These are phyloP conservation scores for Maconellicoccus hirsutus DNA, from an alignment of 1,140 invertebrate genomes.

Conservation along the genomic window DNA sequence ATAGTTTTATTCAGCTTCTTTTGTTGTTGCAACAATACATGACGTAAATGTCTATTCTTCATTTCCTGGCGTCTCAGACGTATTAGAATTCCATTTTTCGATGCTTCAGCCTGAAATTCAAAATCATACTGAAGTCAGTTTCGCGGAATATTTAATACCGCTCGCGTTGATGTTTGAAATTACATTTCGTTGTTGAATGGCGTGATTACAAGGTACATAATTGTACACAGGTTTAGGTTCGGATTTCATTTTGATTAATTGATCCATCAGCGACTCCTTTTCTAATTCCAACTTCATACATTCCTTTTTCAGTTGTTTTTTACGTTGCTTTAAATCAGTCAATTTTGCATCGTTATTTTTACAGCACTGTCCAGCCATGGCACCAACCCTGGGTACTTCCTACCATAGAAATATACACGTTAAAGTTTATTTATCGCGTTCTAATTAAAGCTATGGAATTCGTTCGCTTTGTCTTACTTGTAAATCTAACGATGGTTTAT, in stretches of 20 bases:
- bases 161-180: neutral
- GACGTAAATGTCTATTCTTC: neutral
- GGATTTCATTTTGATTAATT: slow-evolving; percentile 7
- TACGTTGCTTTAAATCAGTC: neutral
- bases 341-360: neutral
- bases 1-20: neutral
- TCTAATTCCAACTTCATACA: neutral
- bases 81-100: slow-evolving; percentile 1
- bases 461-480: neutral
- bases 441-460: too few species aligned
- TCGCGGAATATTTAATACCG: neutral
- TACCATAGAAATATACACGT: too few species aligned
- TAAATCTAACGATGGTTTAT: neutral
- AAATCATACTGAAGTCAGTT: neutral
- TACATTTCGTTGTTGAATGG: slow-evolving; percentile 6
- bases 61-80: slow-evolving; percentile 6
- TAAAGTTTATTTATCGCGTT: too few species aligned
- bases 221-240: neutral
- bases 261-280: neutral
- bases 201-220: neutral
- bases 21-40: neutral
- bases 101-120: neutral
- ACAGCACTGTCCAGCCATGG: neutral
- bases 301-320: slow-evolving; percentile 8
- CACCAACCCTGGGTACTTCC: neutral